Conservation (phyloP, 1,140 invertebrate genomes). For the Berghia stephanieae region DNA sequence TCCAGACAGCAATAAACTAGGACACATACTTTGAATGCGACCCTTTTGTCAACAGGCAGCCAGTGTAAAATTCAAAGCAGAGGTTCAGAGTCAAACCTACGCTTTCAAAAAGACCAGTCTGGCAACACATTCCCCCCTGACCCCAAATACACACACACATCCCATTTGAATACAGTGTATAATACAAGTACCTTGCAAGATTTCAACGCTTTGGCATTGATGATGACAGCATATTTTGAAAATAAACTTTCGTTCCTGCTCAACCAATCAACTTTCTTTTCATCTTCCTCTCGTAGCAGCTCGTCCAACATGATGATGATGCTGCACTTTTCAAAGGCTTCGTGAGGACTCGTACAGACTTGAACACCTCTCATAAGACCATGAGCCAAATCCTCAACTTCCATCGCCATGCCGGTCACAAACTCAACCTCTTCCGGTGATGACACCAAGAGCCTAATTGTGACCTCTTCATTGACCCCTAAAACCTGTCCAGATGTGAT, state of each 20-base stretch:
- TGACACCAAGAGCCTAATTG: conserved; percentile 50
- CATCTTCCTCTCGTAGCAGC: conserved; percentile 43
- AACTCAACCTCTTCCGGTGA: conserved; percentile 38
- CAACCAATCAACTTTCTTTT: conserved; percentile 49
- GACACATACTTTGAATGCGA: too few relatives aligned
- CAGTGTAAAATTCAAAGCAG: too few relatives aligned
- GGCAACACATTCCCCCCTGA: too few relatives aligned
- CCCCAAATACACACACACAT: too few relatives aligned
- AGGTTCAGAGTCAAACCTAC: too few relatives aligned
- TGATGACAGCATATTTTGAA: conserved; percentile 52
- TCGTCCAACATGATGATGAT: conserved; percentile 61
- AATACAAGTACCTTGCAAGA: conserved; percentile 40
- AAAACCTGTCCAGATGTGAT: conserved; percentile 59
- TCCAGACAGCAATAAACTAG: too few relatives aligned
- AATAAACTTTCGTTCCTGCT: conserved; percentile 55
- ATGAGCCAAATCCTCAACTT: conserved; percentile 57
- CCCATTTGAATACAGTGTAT: too few relatives aligned
- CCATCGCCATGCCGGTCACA: conserved; percentile 57
- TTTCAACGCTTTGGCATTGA: conserved; percentile 52
- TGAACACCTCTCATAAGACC: conserved; percentile 49
- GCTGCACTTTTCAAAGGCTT: conserved; percentile 59
- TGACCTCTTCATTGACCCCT: conserved; percentile 52
- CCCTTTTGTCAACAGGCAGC: too few relatives aligned
- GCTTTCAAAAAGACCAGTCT: too few relatives aligned
- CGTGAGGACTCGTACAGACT: conserved; percentile 39